Evolutionary conservation across 2,888 invertebrate species (phyloP).

Genomic region (Polietes domitor): DNA sequence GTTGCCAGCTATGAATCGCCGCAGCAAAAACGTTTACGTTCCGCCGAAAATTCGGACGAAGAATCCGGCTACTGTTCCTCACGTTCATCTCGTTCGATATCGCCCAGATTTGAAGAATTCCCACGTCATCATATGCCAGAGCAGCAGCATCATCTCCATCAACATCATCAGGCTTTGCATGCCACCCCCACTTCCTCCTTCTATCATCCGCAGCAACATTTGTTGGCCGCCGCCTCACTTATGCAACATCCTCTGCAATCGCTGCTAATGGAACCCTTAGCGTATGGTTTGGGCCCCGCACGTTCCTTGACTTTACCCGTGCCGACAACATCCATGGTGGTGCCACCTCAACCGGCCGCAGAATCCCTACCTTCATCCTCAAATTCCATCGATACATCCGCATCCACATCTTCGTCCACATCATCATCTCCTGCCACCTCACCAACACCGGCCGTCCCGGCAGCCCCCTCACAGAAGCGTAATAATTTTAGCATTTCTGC

Average conservation of each 20-base stretch:
- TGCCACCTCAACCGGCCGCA: background rate
- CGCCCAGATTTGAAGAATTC: conserved; percentile 52
- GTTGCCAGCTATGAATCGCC: conserved; percentile 72
- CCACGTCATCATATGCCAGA: conserved; percentile 66
- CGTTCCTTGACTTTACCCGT: background rate
- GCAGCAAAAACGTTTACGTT: conserved; percentile 75
- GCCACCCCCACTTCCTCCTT: conserved; percentile 67
- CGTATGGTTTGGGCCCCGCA: background rate
- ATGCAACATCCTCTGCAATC: conserved; percentile 69
- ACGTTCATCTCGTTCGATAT: conserved; percentile 37
- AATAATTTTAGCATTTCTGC: conserved; percentile 80
- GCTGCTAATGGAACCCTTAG: conserved; percentile 42
- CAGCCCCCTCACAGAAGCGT: conserved; percentile 72
- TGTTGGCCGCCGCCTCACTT: conserved; percentile 70
- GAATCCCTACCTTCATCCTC: background rate
- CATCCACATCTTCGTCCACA: background rate
- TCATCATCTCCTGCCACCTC: conserved; percentile 4
- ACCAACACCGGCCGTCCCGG: conserved; percentile 38
- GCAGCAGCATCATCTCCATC: conserved; percentile 26
- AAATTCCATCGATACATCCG: background rate
- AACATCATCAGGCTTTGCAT: conserved; percentile 52
- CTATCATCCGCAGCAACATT: conserved; percentile 66
- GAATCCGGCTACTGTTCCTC: conserved; percentile 69
- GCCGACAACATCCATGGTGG: background rate
- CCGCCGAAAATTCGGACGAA: conserved; percentile 75